These are phyloP conservation scores for Galaxias olidus DNA, from an alignment of 2,797 vertebrate genomes.

Conservation along the genomic window DNA sequence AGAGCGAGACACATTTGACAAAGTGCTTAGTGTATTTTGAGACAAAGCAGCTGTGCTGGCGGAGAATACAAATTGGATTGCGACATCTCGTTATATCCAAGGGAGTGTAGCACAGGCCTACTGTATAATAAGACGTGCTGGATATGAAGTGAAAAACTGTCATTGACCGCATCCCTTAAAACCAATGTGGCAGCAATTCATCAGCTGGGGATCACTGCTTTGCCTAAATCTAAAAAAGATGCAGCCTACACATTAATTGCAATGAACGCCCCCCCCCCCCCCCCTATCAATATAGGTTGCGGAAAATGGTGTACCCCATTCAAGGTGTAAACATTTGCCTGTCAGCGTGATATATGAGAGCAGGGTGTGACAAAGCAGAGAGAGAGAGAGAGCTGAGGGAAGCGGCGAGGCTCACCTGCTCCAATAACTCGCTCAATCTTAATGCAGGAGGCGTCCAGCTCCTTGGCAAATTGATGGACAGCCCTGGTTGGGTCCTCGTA, in stretches of 20 bases:
- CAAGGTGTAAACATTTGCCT: constrained; percentile 87
- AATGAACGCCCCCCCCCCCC: constrained; percentile 56
- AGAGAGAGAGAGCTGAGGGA: constrained; percentile 74
- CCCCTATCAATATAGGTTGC: constrained; percentile 62
- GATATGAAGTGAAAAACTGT: constrained; percentile 62
- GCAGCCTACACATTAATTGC: constrained; percentile 67
- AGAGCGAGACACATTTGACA: constrained; percentile 47
- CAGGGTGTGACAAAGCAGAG: constrained; percentile 70
- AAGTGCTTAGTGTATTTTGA: constrained; percentile 58
- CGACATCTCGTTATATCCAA: constrained; percentile 61
- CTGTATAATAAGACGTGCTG: constrained; percentile 64
- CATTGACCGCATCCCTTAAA: constrained; percentile 63
- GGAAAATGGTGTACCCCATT: constrained; percentile 59
- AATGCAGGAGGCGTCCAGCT: constrained; percentile 99
- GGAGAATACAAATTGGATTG: constrained; percentile 61
- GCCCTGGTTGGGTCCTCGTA: constrained; percentile 99
- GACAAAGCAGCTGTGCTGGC: constrained; percentile 63
- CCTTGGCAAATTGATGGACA: constrained; percentile 99
- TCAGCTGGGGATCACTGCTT: constrained; percentile 53
- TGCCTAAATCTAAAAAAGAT: constrained; percentile 43
- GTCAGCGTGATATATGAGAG: constrained; percentile 88
- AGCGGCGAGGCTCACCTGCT: constrained; percentile 87
- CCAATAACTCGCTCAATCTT: constrained; percentile 99
- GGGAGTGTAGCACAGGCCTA: constrained; percentile 58
- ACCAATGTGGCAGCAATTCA: constrained; percentile 70